Conservation (phyloP, 2,113 vertebrate species). For the Chloropsis cyanopogon region DNA sequence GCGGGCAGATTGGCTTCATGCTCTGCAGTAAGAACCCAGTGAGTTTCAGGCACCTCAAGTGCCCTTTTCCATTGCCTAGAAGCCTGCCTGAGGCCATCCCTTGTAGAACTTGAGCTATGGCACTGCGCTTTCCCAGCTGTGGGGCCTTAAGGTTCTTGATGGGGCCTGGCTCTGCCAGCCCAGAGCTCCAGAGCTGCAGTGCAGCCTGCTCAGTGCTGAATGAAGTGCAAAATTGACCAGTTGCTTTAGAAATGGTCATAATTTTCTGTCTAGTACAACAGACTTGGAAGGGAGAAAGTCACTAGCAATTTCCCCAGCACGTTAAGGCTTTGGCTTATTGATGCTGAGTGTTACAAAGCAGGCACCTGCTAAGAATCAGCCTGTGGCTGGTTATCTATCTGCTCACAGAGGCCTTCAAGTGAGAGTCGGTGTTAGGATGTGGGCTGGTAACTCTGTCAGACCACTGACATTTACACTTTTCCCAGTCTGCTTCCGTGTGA, state of each 20-base stretch:
- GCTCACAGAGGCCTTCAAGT: background rate
- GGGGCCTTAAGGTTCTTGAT: background rate
- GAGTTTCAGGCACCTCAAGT: conserved; percentile 38
- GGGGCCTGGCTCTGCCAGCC: background rate
- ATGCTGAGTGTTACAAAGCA: background rate
- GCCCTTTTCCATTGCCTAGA: background rate
- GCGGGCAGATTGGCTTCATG: conserved; percentile 99
- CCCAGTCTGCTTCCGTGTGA: background rate
- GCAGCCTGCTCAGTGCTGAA: background rate
- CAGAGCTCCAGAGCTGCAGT: background rate
- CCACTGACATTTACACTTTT: background rate
- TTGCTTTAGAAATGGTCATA: background rate
- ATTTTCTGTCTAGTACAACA: background rate
- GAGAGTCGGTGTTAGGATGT: background rate
- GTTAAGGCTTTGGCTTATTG: background rate
- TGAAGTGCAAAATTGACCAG: background rate
- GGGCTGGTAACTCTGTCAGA: background rate
- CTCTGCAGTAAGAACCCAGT: conserved; percentile 96
- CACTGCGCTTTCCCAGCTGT: background rate
- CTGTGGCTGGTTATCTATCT: background rate
- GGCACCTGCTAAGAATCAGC: background rate
- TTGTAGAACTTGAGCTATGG: background rate
- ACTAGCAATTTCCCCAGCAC: background rate
- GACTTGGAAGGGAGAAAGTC: background rate
- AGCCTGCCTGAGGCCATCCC: background rate